Evolutionary conservation across 2,888 invertebrate genomes (phyloP), one percentile per base, ranked within the genome.

Genomic region (Patella ulyssiponensis): DNA sequence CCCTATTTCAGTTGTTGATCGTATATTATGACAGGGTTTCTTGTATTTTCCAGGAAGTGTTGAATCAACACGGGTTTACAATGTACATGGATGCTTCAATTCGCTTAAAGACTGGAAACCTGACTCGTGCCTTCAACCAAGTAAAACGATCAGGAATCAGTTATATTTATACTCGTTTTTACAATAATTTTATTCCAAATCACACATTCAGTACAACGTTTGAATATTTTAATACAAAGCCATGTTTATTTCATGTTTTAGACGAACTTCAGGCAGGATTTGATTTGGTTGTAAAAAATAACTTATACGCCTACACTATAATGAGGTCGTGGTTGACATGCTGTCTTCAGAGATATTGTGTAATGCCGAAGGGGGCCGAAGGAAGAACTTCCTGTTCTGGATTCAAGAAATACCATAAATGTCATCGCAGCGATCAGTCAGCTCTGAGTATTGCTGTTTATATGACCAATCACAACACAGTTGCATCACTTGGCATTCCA

Each of bases 251-350:
- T 23, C 17, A 64, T 7, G n/a, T 17, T 20, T 7, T 64, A 23
- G 20, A n/a, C 23, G 64, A 64, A 64, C 15, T 64, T 64, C 20
- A 64, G 7, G 14, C 17, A 3, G 64, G 64, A 11, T 23, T 20
- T 20, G 23, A 20, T 11, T 7, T 64, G 0, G 12, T 64, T 11
- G 23, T n/a, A 3, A 64, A 11, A 64, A 23, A 64, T 23, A 64
- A 17, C 64, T 23, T 64, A 20, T n/a, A 11, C 23, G n/a, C 64
- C 4, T 23, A 20, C n/a, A 20, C 12, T 64, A 64, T 64, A n/a
- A 64, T 64, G 64, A 64, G 64, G 12, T 64, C 64, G n/a, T n/a
- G n/a, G n/a, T 64, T 64, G 23, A n/a, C 64, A n/a, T 64, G 64
- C 2, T n/a, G 20, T 11, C 23, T 64, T 20, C 64, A 64, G 23